Percentiles rank a stretch among this genome's conserved stretches.
Conservation (phyloP, 1,140 invertebrate species). For the Hylaeus anthracinus region DNA sequence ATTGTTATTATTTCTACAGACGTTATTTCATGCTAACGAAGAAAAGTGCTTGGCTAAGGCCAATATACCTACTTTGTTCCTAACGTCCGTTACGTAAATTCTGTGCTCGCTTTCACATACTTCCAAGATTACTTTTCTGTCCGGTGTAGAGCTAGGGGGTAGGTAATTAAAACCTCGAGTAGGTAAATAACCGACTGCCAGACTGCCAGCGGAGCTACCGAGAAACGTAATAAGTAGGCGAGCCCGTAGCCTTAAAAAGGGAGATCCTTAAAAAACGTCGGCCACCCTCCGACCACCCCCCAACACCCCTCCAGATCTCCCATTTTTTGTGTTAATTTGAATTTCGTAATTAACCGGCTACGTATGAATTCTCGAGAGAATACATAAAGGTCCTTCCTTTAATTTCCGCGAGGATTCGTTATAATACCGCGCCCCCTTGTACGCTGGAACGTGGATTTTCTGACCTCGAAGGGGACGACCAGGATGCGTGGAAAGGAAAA, state of each 20-base stretch:
- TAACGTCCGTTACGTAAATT: slow-evolving; percentile 61
- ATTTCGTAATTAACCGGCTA: slow-evolving; percentile 81
- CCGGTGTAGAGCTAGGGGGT: slow-evolving; percentile 56
- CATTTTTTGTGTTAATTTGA: slow-evolving; percentile 82
- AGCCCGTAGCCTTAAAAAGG: slow-evolving; percentile 77
- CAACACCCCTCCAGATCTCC: slow-evolving; percentile 64
- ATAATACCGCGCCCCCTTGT: slow-evolving; percentile 60
- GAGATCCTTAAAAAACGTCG: slow-evolving; percentile 75
- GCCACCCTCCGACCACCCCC: background rate
- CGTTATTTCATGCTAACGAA: slow-evolving; percentile 55
- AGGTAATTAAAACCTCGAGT: slow-evolving; percentile 81
- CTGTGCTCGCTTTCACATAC: slow-evolving; percentile 64
- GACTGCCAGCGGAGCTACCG: slow-evolving; percentile 60
- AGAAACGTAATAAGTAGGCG: slow-evolving; percentile 72
- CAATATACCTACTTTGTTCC: slow-evolving; percentile 64
- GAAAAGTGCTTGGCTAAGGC: slow-evolving; percentile 56
- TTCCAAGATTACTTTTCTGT: slow-evolving; percentile 69
- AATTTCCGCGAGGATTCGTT: slow-evolving; percentile 78
- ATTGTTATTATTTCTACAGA: slow-evolving; percentile 46
- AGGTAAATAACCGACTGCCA: slow-evolving; percentile 80
- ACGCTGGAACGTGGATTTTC: slow-evolving; percentile 64
- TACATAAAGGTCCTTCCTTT: slow-evolving; percentile 77
- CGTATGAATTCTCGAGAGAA: slow-evolving; percentile 74
- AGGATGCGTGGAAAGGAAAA: slow-evolving; percentile 56
- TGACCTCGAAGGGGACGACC: slow-evolving; percentile 63